Base-by-base conservation (phyloP, 2,797 vertebrate species). In the Mormyrus proboscirostris region DNA sequence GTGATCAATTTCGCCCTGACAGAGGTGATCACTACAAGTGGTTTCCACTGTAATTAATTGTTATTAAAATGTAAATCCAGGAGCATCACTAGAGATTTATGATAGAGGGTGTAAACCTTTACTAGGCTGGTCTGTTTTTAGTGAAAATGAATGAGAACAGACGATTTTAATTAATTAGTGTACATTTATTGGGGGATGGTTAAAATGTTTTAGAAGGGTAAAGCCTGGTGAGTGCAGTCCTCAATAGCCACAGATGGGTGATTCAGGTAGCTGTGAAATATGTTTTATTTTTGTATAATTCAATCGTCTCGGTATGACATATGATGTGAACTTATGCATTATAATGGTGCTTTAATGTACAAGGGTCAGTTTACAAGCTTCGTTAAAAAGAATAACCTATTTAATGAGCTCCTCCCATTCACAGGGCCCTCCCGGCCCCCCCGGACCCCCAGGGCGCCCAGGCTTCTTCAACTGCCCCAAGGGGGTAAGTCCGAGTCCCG, bases 381-480 rank as follows among this genome's bases (percentile, higher is more conserved):
- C n/a, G 10, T 76, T 41, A 12, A 76, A 41, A 76, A 76, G 14
- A 76, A 29, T 19, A 29, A 41, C 69, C 33, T 76, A 6, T 41
- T 79, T 82, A 82, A 82, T 47, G 41, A 19, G 76, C 76, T n/a
- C 86, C 62, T 38, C 22, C 1, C 65, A 84, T 5, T 89, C 41
- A 88, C 25, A 98, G 97, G 97, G 97, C 0, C 93, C 6, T 19
- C 97, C 97, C 85, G 98, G 97, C 0, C 96, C 93, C 16, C 97
- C 97, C 1, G 98, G 98, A 0, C 96, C 92, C 0, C 96, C 97
- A 0, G 98, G 98, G 0, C 95, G 94, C 4, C 97, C 97, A 8
- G 97, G 97, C 90, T 95, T 94, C 49, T 93, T 97, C 92, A 93
- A 95, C 92, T 96, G 96, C 90, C 96, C 97, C 91, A 98, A 97